Evolutionary conservation across 2,888 invertebrate genomes (phyloP).

Genomic region (Nephrotoma flavescens): DNA sequence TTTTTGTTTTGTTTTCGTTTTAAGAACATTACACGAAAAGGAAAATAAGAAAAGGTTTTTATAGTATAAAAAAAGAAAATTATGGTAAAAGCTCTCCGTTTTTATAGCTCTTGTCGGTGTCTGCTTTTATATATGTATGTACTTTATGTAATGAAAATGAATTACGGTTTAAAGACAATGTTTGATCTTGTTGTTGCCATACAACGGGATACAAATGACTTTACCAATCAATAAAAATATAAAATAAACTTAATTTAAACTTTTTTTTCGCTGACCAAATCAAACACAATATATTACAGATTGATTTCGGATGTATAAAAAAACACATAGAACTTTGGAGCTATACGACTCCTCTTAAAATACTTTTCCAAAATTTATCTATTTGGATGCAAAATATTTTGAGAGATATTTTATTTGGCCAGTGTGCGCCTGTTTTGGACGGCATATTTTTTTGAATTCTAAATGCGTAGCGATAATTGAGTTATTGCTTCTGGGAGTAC

Average conservation of each 20-base stretch:
- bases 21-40: neutral
- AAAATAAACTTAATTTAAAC: neutral
- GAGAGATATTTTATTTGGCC: too few relatives aligned
- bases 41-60: neutral
- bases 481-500: too few relatives aligned
- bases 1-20: neutral
- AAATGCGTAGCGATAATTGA: too few relatives aligned
- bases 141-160: neutral
- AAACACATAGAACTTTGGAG: too few relatives aligned
- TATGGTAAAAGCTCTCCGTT: neutral
- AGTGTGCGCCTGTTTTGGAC: too few relatives aligned
- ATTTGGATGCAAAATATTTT: too few relatives aligned
- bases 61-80: neutral
- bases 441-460: too few relatives aligned
- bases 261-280: neutral
- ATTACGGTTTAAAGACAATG: neutral
- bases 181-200: neutral
- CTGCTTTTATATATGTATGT: neutral
- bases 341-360: too few relatives aligned
- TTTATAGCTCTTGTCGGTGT: neutral
- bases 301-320: too few relatives aligned
- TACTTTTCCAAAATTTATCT: too few relatives aligned
- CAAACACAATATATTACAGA: neutral
- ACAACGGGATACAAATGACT: neutral
- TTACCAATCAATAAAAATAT: neutral